Evolutionary conservation across 2,888 invertebrate species (phyloP), one percentile per base, ranked within the genome.

Genomic region (Melinopterus prodromus): DNA sequence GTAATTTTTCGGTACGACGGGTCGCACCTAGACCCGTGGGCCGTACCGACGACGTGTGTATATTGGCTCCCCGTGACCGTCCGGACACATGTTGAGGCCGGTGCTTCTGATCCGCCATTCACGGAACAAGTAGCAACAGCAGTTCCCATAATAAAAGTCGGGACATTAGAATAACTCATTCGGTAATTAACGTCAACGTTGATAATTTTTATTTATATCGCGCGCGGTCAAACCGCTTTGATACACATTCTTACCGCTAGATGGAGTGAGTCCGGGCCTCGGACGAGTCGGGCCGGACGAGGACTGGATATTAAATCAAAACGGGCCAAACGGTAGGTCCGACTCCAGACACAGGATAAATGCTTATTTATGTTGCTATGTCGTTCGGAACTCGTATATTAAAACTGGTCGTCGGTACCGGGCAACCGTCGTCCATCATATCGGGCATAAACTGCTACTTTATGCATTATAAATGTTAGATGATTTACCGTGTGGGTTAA

Each of bases 281-380:
- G 74, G 37, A n/a, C n/a, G n/a, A n/a, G n/a, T n/a, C 35, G 36
- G 35, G 36, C 37, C 36, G 37, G 74, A 36, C 37, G 26, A 37
- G 36, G 74, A 74, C 74, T 35, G 74, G 74, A 16, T 37, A 74
- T 74, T 74, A 74, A 74, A 74, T 74, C 74, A 74, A 36, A 74
- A n/a, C 74, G 36, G 35, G 35, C 74, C 36, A 74, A 74, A 74
- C 74, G 74, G 74, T 74, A 74, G 74, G 74, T 74, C 74, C 74
- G 74, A 37, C 74, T 74, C 36, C 37, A 74, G 74, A 74, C 74
- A 74, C 74, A 36, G 74, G 74, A 74, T 74, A 74, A 74, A 74
- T 36, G 74, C 74, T 74, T 74, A 74, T 74, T 74, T 74, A 74
- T 74, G 74, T 74, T 74, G 74, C 36, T 7, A 36, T 37, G 74